Conservation (phyloP, 2,113 vertebrate genomes). For the Willisornis vidua region DNA sequence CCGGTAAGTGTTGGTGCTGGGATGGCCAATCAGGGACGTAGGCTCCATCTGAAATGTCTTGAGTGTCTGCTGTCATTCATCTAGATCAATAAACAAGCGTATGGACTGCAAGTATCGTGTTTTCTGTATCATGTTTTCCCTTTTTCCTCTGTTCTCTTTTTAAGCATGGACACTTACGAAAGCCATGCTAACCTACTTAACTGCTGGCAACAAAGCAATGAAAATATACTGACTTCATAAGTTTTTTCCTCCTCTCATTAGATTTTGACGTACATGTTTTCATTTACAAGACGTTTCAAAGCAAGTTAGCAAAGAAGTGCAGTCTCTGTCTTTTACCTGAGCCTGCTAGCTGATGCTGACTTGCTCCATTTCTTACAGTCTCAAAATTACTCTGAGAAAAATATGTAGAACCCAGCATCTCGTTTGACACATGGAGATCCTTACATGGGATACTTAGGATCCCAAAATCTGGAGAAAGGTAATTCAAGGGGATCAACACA, state of each 20-base stretch:
- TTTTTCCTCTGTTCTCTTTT: background rate
- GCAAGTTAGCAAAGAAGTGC: background rate
- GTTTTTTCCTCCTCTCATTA: background rate
- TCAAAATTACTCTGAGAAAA: background rate
- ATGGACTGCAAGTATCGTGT: background rate
- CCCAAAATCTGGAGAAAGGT: background rate
- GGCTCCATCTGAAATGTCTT: background rate
- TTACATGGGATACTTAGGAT: background rate
- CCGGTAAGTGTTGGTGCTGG: background rate
- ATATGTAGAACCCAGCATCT: background rate
- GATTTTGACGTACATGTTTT: background rate
- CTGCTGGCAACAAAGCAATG: background rate
- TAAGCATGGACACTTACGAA: background rate
- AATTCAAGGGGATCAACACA: background rate
- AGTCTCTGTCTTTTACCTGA: background rate
- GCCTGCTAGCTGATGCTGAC: background rate
- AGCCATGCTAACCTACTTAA: background rate
- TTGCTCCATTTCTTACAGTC: background rate
- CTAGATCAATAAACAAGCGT: background rate
- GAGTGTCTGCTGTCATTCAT: background rate
- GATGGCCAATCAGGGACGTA: background rate
- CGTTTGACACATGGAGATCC: background rate
- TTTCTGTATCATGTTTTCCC: background rate
- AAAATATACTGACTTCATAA: background rate
- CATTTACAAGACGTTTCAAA: background rate